phyloP scores from a whole-genome alignment of 2,797 vertebrate species.

The Neosalanx taihuensis region DNA sequence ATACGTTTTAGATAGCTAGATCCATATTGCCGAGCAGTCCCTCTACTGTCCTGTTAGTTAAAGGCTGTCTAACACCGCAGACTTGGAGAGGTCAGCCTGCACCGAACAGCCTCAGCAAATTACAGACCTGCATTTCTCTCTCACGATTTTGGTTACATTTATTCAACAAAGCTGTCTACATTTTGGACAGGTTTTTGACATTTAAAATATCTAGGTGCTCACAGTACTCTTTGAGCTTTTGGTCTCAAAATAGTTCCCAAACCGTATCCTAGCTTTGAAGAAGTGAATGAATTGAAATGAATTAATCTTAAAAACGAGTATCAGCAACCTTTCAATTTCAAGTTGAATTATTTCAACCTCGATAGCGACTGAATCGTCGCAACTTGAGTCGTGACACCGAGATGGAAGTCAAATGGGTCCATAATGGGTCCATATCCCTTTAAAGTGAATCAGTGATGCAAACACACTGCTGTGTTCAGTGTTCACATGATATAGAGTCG shows the following conservation, averaged over 20 bases:
- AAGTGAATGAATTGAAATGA: neutral
- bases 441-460: constrained; percentile 72
- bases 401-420: constrained; percentile 39
- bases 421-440: constrained; percentile 71
- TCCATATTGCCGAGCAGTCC: neutral
- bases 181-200: neutral
- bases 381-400: constrained; percentile 61
- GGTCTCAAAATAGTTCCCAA: neutral
- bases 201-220: neutral
- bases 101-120: neutral
- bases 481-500: constrained; percentile 62
- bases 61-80: neutral
- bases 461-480: constrained; percentile 71
- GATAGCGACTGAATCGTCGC: constrained; percentile 40
- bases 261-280: neutral
- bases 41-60: neutral
- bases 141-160: neutral
- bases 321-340: neutral
- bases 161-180: neutral
- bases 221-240: too few relatives aligned
- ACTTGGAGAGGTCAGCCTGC: neutral
- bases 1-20: too few relatives aligned
- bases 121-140: neutral
- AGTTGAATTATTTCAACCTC: neutral
- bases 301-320: neutral